A percentile compares a stretch with the other conserved stretches of the same genome.
phyloP scores from a whole-genome alignment of 1,140 invertebrate genomes.

The Sycobia sp. region DNA sequence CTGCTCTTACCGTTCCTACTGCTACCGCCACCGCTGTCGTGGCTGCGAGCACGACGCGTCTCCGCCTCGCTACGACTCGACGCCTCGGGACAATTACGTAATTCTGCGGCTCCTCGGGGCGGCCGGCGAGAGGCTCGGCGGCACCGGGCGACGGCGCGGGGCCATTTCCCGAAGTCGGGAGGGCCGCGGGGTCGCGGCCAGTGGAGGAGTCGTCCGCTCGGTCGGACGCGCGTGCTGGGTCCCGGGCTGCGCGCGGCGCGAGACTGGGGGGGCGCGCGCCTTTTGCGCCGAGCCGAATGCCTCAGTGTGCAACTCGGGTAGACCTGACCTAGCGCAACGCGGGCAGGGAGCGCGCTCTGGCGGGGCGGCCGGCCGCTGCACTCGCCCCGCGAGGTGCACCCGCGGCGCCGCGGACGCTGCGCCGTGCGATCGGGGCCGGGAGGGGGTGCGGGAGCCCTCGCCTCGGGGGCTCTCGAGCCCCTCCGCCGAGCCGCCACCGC shows the following conservation, averaged over 20 bases:
- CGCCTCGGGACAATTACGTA: too few relatives aligned
- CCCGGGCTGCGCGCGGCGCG: too few relatives aligned
- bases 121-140: conserved; percentile 31
- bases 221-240: background rate
- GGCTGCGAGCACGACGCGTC: too few relatives aligned
- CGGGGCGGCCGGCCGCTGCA: conserved; percentile 9
- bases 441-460: background rate
- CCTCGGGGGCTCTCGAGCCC: conserved; percentile 11
- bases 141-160: background rate
- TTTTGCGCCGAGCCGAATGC: too few relatives aligned
- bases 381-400: conserved; percentile 50
- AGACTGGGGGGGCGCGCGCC: too few relatives aligned
- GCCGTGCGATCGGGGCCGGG: background rate
- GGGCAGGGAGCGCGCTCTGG: conserved; percentile 28
- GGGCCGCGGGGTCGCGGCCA: conserved; percentile 25
- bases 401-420: conserved; percentile 34
- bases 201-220: too few relatives aligned
- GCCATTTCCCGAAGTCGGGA: background rate
- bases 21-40: background rate
- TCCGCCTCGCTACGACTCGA: too few relatives aligned
- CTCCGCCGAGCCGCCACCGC: background rate
- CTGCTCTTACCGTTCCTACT: background rate
- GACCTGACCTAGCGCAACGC: conserved; percentile 63
- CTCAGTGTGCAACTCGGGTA: too few relatives aligned
- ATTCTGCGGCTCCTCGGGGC: conserved; percentile 29